phyloP scores from a whole-genome alignment of 2,888 invertebrate genomes.

The Piscicola geometra region DNA sequence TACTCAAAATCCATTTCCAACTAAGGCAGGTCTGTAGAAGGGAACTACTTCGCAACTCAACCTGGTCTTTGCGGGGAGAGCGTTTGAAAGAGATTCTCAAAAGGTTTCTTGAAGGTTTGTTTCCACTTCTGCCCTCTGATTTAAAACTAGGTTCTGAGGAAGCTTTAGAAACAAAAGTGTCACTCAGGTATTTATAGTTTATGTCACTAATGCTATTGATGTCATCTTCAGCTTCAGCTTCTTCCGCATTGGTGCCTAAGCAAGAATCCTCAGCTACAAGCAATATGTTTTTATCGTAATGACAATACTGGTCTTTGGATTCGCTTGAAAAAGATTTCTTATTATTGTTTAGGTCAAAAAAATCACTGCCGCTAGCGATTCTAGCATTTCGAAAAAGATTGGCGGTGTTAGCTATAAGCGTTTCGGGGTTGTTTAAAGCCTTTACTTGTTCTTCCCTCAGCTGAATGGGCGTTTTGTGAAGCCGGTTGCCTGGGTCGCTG shows the following conservation, averaged over 20 bases:
- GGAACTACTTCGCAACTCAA: too few species aligned
- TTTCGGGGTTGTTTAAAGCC: background rate
- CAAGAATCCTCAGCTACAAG: background rate
- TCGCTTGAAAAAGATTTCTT: too few species aligned
- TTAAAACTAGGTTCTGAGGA: background rate
- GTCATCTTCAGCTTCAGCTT: constrained; percentile 1
- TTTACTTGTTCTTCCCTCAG: constrained; percentile 16
- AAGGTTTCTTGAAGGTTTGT: background rate
- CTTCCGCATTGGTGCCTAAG: background rate
- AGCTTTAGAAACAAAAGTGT: background rate
- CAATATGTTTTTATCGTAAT: too few species aligned
- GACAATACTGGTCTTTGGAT: background rate
- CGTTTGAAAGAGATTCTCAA: background rate
- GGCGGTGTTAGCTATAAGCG: background rate
- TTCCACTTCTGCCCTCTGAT: background rate
- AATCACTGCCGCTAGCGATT: background rate
- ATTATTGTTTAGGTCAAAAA: background rate
- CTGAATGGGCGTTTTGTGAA: background rate
- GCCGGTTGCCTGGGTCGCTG: background rate
- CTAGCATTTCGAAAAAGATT: background rate
- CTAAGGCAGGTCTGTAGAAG: background rate
- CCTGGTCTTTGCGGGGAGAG: background rate
- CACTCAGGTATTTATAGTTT: background rate
- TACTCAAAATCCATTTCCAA: background rate
- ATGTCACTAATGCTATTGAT: background rate